Base-by-base conservation (phyloP, 2,888 invertebrate genomes). In the Marronus borbonicus region DNA sequence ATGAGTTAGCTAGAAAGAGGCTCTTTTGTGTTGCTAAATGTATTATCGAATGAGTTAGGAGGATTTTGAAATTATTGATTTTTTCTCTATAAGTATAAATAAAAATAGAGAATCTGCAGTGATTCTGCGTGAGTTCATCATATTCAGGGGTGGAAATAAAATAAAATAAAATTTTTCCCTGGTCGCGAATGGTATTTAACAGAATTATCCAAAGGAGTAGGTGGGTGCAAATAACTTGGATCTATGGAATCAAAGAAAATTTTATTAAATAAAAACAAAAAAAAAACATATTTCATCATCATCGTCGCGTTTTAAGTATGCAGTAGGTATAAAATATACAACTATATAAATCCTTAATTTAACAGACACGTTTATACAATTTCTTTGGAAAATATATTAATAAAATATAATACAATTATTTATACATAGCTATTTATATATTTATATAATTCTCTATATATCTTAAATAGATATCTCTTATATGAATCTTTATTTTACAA, bases 251-350 rank as follows among this genome's bases (percentile, higher is more conserved):
- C 77, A 79, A 79, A 77, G 69, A 79, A 74, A 77, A 84, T 85
- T 84, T 88, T 87, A 87, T 87, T 87, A 88, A 88, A 87, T 86
- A 87, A 87, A 86, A 88, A 88, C 87, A 87, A 88, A 85, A 85
- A 87, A 44, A 87, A 85, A 85, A 86, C 84, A 86, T 84, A 82
- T 83, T 68, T 68, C 28, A 17, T 68, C 68, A 50, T 50, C 50
- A 12, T 44, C 65, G 17, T 68, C 68, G 28, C 24, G 24, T 66
- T 39, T 17, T 68, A 14, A 78, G 86, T 85, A 87, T 85, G 86
- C 86, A 86, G 86, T 79, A 78, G 76, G 78, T 87, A 87, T 85
- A 88, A 87, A 88, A 88, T 88, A 85, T 88, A 88, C 87, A 86
- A 44, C 84, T 84, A 86, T 58, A 58, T 85, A 82, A 80, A 78